Evolutionary conservation across 1,140 invertebrate genomes (phyloP), one percentile per base, ranked within the genome.

Genomic region (Apis cerana): DNA sequence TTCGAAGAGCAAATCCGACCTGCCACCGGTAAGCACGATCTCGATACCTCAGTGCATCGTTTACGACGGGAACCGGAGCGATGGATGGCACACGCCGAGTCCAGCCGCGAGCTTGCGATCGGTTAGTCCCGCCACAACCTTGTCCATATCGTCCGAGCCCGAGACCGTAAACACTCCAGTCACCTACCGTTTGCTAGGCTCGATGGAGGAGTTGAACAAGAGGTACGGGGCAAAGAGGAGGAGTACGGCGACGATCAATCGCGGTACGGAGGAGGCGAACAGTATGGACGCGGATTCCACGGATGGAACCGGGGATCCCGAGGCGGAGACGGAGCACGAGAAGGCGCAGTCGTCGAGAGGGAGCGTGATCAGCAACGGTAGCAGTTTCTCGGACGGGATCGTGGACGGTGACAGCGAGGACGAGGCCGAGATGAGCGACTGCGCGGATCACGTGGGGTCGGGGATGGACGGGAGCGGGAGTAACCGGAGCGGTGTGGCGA

Each of bases 81-180:
- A 96, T 91, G 95, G 95, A 43, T 96, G 95, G 94, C 94, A 95
- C 84, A 95, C 95, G 7, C 95, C 95, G 0, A 95, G 95, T 84
- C 95, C 95, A 5, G 88, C 93, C 0, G 94, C 95, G 4, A 96
- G 95, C 84, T 89, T 95, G 78, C 92, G 95, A n/a, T 96, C 94
- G 7, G 89, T 95, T 61, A 95, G 95, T 87, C 95, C 95, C 21
- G 93, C 93, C 2, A 93, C 88, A 56, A 93, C 91, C 12, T 61
- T 89, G 12, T 92, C 93, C 2, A 76, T 91, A 1, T 89, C 90
- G 0, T 93, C 93, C 0, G 92, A 94, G 33, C 87, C 92, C 2
- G 92, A 93, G 11, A 88, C 87, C 56, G 79, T 89, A 13, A 65
- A 48, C 23, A 62, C 68, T 1, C 67, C 78, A 11, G 70, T 77